These are phyloP conservation scores for Xenentodon cancila DNA, from an alignment of 2,797 vertebrate genomes.

Conservation along the genomic window DNA sequence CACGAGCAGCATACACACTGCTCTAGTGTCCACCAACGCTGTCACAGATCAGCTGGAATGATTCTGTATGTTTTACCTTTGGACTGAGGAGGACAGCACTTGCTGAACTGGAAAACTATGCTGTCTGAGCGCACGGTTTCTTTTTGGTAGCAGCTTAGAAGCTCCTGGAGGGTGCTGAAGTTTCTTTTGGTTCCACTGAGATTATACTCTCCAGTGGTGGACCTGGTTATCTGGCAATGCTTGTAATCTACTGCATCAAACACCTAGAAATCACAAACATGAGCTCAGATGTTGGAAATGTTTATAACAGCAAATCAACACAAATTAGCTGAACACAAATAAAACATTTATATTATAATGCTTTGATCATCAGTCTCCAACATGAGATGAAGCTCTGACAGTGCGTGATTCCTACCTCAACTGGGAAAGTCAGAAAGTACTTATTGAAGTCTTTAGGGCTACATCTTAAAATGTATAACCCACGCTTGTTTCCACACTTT, in stretches of 20 bases:
- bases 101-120: conserved; percentile 94
- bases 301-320: neutral
- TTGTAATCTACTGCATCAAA: conserved; percentile 88
- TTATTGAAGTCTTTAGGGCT: conserved; percentile 96
- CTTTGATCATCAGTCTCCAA: too few species aligned
- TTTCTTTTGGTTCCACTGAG: conserved; percentile 94
- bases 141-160: conserved; percentile 95
- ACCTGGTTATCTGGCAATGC: conserved; percentile 94
- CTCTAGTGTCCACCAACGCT: neutral
- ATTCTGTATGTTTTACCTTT: conserved; percentile 82
- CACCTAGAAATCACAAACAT: conserved; percentile 55
- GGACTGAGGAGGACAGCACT: conserved; percentile 92
- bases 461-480: conserved; percentile 92
- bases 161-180: conserved; percentile 90
- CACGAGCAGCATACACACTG: neutral
- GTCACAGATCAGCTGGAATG: too few species aligned
- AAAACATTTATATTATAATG: too few species aligned
- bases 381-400: neutral
- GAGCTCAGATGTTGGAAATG: neutral
- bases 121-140: conserved; percentile 95
- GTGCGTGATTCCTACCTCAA: conserved; percentile 84
- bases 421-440: conserved; percentile 94
- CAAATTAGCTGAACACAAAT: neutral
- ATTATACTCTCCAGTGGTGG: conserved; percentile 87
- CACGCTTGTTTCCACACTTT: conserved; percentile 88